A percentile compares a stretch with the other conserved stretches of the same genome.
Evolutionary conservation across 2,888 invertebrate genomes (phyloP).

Genomic region (Pollenia labialis): DNA sequence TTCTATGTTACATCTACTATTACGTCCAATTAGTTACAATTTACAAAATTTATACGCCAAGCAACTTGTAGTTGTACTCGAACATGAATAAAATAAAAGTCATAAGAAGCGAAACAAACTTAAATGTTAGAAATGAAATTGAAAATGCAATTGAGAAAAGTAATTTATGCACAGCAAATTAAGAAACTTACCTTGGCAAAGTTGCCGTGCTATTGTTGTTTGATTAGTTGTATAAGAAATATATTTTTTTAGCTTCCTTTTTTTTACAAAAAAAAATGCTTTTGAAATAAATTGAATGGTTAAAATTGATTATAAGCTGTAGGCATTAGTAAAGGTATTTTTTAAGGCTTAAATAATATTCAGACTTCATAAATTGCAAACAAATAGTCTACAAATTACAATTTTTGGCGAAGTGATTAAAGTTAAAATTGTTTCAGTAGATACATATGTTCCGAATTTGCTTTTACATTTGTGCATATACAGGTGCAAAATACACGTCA

Average conservation of each 20-base stretch:
- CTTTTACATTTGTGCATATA: too few relatives aligned
- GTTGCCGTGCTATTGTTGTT: constrained; percentile 39
- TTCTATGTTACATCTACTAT: constrained; percentile 60
- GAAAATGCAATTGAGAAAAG: constrained; percentile 71
- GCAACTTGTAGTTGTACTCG: constrained; percentile 19
- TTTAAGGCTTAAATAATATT: too few relatives aligned
- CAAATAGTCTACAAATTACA: too few relatives aligned
- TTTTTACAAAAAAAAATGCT: neutral
- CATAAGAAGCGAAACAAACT: constrained; percentile 28
- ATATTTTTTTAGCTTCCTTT: neutral
- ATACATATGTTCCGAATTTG: too few relatives aligned
- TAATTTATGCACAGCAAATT: constrained; percentile 71
- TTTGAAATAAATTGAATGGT: neutral
- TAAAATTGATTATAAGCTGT: neutral
- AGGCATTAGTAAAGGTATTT: neutral
- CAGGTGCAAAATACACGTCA: too few relatives aligned
- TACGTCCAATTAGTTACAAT: constrained; percentile 73
- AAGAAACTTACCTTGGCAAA: constrained; percentile 63
- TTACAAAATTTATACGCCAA: constrained; percentile 70
- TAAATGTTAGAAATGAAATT: constrained; percentile 56
- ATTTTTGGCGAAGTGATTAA: too few relatives aligned
- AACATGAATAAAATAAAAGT: constrained; percentile 48
- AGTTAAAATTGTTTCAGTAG: too few relatives aligned
- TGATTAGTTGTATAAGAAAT: constrained; percentile 60
- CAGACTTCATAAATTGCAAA: too few relatives aligned